A percentile compares a stretch with the other conserved stretches of the same genome.
phyloP scores from a whole-genome alignment of 2,113 vertebrate species.

The Scomber scombrus region DNA sequence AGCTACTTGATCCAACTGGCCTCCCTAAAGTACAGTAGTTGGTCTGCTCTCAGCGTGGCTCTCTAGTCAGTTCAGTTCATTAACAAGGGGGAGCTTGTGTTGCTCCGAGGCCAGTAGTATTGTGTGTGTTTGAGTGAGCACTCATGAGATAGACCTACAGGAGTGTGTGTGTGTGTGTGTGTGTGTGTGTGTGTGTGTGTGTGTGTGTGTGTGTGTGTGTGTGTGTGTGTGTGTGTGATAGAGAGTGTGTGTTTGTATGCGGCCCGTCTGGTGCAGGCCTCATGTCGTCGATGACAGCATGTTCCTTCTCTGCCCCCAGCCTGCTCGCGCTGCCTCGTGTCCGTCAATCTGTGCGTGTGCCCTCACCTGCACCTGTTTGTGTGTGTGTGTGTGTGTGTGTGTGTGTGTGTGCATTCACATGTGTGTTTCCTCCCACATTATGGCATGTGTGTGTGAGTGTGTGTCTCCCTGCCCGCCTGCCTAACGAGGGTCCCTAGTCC shows the following conservation, averaged over 20 bases:
- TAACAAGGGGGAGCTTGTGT: slow-evolving; percentile 57
- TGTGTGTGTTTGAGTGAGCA: slow-evolving; percentile 45
- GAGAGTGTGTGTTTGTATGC: slow-evolving; percentile 1
- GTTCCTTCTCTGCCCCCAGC: slow-evolving; percentile 75
- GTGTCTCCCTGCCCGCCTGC: slow-evolving; percentile 49
- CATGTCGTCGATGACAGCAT: slow-evolving; percentile 78
- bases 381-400: slow-evolving; percentile 7
- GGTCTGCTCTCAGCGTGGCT: slow-evolving; percentile 53
- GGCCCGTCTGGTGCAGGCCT: slow-evolving; percentile 74
- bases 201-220: slow-evolving; percentile 24
- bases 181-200: slow-evolving; percentile 34
- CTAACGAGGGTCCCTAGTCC: slow-evolving; percentile 85
- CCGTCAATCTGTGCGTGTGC: slow-evolving; percentile 60
- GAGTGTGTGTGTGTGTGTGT: slow-evolving; percentile 14
- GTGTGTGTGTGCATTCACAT: neutral
- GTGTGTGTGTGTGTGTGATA: slow-evolving; percentile 16
- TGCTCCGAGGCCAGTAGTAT: slow-evolving; percentile 36
- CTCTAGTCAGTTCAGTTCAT: slow-evolving; percentile 56
- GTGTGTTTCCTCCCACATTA: slow-evolving; percentile 28
- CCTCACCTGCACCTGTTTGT: slow-evolving; percentile 76
- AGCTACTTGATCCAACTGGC: slow-evolving; percentile 63
- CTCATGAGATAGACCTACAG: slow-evolving; percentile 42
- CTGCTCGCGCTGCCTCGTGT: slow-evolving; percentile 62
- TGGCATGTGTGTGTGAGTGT: slow-evolving; percentile 32
- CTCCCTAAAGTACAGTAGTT: slow-evolving; percentile 53